A percentile compares a stretch with the other conserved stretches of the same genome.
phyloP scores from a whole-genome alignment of 2,113 vertebrate genomes.

The Xenopus borealis region DNA sequence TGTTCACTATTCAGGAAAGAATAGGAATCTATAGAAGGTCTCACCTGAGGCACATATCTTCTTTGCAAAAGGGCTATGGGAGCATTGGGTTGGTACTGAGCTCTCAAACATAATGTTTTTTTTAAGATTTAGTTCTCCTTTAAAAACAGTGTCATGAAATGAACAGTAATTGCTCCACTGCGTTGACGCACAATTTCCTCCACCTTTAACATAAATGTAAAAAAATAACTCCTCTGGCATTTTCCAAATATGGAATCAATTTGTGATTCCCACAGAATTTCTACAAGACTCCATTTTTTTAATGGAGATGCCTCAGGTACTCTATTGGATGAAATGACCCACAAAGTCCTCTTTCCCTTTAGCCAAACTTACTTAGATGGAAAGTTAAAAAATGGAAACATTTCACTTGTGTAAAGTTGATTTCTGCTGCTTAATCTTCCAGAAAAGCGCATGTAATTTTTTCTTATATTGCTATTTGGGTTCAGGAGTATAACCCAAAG shows the following conservation, averaged over 20 bases:
- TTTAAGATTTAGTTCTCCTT: too few species aligned
- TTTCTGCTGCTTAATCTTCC: conserved; percentile 41
- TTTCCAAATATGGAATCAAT: neutral
- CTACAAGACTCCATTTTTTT: conserved; percentile 12
- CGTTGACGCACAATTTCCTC: neutral
- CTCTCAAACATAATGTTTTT: too few species aligned
- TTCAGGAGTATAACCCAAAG: conserved; percentile 10
- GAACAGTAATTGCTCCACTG: neutral
- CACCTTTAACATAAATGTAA: neutral
- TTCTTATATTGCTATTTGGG: conserved; percentile 20
- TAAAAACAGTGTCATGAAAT: neutral
- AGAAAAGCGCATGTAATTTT: conserved; percentile 35
- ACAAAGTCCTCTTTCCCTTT: conserved; percentile 36
- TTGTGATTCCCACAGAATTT: conserved; percentile 10
- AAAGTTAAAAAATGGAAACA: conserved; percentile 37
- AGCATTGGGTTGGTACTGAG: too few species aligned
- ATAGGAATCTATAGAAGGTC: too few species aligned
- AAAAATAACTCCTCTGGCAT: neutral
- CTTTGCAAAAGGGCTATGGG: too few species aligned
- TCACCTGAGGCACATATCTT: too few species aligned
- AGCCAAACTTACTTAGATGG: conserved; percentile 32
- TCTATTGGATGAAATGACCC: conserved; percentile 24
- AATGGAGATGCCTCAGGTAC: neutral
- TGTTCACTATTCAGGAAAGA: too few species aligned
- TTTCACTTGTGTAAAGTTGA: conserved; percentile 22